phyloP scores from a whole-genome alignment of 2,113 vertebrate species.

The Baryphthengus martii region DNA sequence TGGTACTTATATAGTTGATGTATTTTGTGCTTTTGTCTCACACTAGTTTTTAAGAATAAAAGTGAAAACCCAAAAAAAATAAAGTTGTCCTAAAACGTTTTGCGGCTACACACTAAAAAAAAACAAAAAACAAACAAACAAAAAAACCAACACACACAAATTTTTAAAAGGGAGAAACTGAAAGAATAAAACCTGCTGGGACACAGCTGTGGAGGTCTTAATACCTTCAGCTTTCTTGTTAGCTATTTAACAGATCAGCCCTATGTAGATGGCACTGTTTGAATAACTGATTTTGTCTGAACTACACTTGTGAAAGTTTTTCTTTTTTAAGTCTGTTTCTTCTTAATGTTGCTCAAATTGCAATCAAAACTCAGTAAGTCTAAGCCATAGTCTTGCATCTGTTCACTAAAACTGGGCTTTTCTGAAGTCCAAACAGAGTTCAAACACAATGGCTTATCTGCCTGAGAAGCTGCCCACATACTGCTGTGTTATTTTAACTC shows the following conservation, averaged over 20 bases:
- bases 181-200: not conserved
- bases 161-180: not conserved
- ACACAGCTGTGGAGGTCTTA: not conserved
- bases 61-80: not conserved
- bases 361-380: not conserved
- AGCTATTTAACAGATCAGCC: not conserved
- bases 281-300: not conserved
- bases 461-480: not conserved
- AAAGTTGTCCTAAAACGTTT: not conserved
- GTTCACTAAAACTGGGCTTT: not conserved
- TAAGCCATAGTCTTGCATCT: not conserved
- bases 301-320: not conserved
- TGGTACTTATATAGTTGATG: not conserved
- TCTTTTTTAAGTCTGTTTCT: not conserved
- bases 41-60: not conserved
- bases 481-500: not conserved
- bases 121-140: not conserved
- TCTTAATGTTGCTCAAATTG: not conserved
- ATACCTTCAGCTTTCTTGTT: not conserved
- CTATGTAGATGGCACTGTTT: not conserved
- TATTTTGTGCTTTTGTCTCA: not conserved
- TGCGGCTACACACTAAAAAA: not conserved
- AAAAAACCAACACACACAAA: too few relatives aligned
- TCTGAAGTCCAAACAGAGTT: not conserved
- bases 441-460: not conserved